Evolutionary conservation across 2,113 vertebrate genomes (phyloP).

Genomic region (Chaetura pelagica): DNA sequence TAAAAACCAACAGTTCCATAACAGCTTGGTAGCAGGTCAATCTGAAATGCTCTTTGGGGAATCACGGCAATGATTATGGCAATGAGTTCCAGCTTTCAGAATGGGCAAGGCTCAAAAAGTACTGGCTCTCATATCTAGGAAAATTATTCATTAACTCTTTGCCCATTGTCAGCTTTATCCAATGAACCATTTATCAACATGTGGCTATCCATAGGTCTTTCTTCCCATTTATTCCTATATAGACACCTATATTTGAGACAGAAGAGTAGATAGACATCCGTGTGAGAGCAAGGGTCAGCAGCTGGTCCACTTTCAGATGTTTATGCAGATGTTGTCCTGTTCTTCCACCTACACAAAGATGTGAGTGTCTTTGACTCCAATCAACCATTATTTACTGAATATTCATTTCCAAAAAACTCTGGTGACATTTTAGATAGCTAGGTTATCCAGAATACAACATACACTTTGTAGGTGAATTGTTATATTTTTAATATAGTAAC

Average conservation of each 20-base stretch:
- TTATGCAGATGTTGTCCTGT: neutral
- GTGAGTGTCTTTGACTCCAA: neutral
- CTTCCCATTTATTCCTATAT: neutral
- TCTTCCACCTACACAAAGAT: neutral
- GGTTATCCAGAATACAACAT: neutral
- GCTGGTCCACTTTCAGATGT: neutral
- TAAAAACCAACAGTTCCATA: neutral
- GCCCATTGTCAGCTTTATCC: neutral
- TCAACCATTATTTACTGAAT: neutral
- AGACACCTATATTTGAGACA: neutral
- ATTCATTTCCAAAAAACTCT: neutral
- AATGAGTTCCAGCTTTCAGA: neutral
- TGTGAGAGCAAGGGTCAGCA: neutral
- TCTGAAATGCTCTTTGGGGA: neutral
- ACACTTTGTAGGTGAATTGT: fast-evolving
- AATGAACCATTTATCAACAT: neutral
- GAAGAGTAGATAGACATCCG: neutral
- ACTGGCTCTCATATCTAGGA: neutral
- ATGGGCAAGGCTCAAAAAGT: neutral
- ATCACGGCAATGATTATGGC: neutral
- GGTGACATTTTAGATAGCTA: neutral
- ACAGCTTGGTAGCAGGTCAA: neutral
- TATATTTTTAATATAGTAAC: neutral
- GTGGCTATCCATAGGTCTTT: neutral
- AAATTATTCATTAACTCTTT: neutral